phyloP scores from a whole-genome alignment of 2,888 invertebrate genomes.

The Heliconius charithonia region DNA sequence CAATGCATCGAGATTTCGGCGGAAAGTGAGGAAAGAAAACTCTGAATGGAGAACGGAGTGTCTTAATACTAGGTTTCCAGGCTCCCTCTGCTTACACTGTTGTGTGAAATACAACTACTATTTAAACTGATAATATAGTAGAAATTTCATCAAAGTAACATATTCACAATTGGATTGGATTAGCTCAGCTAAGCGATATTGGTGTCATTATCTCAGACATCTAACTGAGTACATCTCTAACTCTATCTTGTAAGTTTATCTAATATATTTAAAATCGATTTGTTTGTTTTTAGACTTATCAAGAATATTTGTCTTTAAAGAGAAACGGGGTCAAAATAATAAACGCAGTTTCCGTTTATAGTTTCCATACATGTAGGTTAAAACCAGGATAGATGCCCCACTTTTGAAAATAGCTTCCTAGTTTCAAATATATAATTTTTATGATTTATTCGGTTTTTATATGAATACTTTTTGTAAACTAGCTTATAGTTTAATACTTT shows the following conservation, averaged over 20 bases:
- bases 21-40: too few species aligned
- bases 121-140: neutral
- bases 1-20: too few species aligned
- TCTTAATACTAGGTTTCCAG: too few species aligned
- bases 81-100: too few species aligned
- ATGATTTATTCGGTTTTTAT: too few species aligned
- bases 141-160: too few species aligned
- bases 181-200: neutral
- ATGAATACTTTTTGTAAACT: too few species aligned
- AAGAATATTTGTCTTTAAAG: neutral
- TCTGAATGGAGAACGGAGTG: too few species aligned
- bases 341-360: constrained; percentile 4
- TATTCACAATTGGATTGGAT: neutral
- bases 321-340: neutral
- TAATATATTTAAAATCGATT: neutral
- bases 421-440: too few species aligned
- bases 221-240: neutral
- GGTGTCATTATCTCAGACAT: neutral
- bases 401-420: too few species aligned
- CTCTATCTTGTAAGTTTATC: neutral
- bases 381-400: too few species aligned
- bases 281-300: neutral
- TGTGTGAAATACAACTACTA: neutral
- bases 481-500: too few species aligned
- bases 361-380: neutral